These are phyloP conservation scores for Tragulus kanchil DNA, from an alignment of 2,113 vertebrate species.

Conservation along the genomic window DNA sequence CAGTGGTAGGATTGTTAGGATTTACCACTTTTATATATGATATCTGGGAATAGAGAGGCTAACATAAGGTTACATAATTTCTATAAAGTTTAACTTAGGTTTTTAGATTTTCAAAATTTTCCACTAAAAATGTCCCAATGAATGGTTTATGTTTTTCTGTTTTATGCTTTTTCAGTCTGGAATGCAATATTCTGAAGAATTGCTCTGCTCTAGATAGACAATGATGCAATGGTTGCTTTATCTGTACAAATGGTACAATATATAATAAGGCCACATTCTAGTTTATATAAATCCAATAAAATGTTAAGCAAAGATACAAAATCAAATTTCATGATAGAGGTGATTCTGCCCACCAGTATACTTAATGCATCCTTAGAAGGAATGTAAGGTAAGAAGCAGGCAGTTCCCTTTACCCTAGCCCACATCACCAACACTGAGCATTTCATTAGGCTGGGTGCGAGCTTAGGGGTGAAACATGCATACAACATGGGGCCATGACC, in stretches of 20 bases:
- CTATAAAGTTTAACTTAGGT: not conserved
- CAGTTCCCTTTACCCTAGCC: too few relatives aligned
- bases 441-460: not conserved
- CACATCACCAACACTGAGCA: not conserved
- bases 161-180: not conserved
- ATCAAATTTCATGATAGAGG: not conserved
- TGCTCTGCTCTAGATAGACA: not conserved
- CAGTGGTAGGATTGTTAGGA: not conserved
- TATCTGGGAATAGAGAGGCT: not conserved
- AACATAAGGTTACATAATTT: not conserved
- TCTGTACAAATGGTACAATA: not conserved
- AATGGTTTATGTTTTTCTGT: not conserved
- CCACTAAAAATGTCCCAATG: not conserved
- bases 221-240: not conserved
- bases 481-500: not conserved
- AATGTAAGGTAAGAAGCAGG: not conserved
- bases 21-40: not conserved
- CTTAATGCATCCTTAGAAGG: not conserved
- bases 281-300: not conserved
- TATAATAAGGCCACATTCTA: not conserved
- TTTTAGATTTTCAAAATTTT: conserved; percentile 38
- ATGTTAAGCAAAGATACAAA: not conserved
- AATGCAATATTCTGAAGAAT: not conserved
- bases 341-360: not conserved
- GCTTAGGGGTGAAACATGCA: not conserved